Conservation (phyloP, 2,113 vertebrate genomes). For the Takifugu flavidus region DNA sequence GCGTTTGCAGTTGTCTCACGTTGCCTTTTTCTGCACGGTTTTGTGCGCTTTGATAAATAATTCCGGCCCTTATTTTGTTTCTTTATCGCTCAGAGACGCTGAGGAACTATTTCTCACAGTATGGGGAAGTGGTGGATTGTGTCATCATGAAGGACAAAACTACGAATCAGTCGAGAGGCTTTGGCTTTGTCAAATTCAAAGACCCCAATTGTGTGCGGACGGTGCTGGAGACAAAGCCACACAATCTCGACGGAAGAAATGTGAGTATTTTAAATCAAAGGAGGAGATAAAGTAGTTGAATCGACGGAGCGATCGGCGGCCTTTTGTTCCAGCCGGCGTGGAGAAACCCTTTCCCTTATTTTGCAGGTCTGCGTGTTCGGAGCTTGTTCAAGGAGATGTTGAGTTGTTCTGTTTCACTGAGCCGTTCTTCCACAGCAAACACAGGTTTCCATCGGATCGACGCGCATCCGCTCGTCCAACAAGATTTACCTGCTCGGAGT, state of each 20-base stretch:
- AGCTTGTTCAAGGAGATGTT: slow-evolving; percentile 28
- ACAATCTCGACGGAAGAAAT: slow-evolving; percentile 95
- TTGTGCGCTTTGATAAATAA: neutral
- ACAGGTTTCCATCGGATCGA: neutral
- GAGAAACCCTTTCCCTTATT: slow-evolving; percentile 26
- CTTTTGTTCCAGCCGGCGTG: slow-evolving; percentile 12
- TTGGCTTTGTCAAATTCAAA: slow-evolving; percentile 99
- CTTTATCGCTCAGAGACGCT: slow-evolving; percentile 84
- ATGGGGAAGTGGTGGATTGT: slow-evolving; percentile 98
- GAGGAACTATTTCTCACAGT: slow-evolving; percentile 97
- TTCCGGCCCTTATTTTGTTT: slow-evolving; percentile 16
- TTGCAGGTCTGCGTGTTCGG: slow-evolving; percentile 14
- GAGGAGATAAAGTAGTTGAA: slow-evolving; percentile 23
- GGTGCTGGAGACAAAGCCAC: slow-evolving; percentile 96
- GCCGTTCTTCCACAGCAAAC: slow-evolving; percentile 20
- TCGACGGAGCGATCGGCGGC: slow-evolving; percentile 18
- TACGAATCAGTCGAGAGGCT: slow-evolving; percentile 98
- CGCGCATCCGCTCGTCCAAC: slow-evolving; percentile 18
- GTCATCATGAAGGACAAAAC: slow-evolving; percentile 99
- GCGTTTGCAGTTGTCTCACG: slow-evolving; percentile 1
- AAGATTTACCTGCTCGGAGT: slow-evolving; percentile 41
- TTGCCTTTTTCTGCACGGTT: neutral
- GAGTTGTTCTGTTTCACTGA: slow-evolving; percentile 6
- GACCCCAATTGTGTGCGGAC: slow-evolving; percentile 98
- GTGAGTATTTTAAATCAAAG: slow-evolving; percentile 78